Evolutionary conservation across 2,797 vertebrate species (phyloP).

Genomic region (Heteromormyrus szaboi): DNA sequence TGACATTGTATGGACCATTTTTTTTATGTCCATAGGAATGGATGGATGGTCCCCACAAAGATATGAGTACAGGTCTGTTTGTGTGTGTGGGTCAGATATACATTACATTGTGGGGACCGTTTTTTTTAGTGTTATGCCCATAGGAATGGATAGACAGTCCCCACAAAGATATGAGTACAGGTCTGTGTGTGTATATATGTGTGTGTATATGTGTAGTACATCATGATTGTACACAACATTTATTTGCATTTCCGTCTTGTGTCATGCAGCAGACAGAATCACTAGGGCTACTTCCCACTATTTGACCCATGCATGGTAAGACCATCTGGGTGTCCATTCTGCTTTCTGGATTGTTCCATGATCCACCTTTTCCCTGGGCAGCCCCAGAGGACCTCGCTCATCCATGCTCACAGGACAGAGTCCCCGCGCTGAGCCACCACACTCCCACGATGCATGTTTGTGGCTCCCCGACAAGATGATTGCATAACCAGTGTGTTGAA

Average conservation of each 20-base stretch:
- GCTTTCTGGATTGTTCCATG: not conserved
- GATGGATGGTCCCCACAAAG: not conserved
- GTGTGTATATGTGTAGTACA: not conserved
- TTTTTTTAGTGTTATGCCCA: not conserved
- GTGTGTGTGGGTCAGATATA: no score
- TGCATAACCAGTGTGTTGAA: slow-evolving; percentile 5
- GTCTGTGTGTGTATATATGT: not conserved
- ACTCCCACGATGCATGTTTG: not conserved
- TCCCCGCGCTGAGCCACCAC: not conserved
- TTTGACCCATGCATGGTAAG: not conserved
- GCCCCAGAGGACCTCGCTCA: not conserved
- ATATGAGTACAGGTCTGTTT: not conserved
- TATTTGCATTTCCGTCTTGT: not conserved
- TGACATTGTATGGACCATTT: not conserved
- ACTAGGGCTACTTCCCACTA: not conserved
- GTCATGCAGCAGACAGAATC: not conserved
- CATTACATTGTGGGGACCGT: not conserved
- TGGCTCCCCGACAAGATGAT: not conserved
- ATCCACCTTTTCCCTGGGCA: not conserved
- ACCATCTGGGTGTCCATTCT: not conserved
- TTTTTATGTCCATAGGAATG: not conserved
- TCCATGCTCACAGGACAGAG: not conserved
- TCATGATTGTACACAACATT: not conserved
- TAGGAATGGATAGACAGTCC: not conserved
- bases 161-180: not conserved